Evolutionary conservation across 1,140 invertebrate species (phyloP).

Genomic region (Phymastichus coffea): DNA sequence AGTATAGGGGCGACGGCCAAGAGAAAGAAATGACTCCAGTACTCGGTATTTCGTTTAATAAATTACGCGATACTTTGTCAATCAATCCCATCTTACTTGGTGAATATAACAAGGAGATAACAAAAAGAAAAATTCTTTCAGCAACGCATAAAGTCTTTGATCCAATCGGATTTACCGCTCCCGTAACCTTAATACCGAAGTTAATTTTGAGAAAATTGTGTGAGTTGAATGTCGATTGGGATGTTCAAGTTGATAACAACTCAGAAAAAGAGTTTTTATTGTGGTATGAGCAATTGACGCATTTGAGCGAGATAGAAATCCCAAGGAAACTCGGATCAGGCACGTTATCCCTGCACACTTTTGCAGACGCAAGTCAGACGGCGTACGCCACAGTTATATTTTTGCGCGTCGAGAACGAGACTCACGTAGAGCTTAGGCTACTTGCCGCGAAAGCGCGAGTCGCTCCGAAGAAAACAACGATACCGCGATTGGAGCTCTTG

Average conservation of each 20-base stretch:
- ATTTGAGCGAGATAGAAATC: constrained; percentile 1
- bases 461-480: constrained; percentile 37
- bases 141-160: constrained; percentile 33
- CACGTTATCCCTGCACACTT: constrained; percentile 6
- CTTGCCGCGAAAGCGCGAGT: constrained; percentile 42
- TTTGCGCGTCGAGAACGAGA: too few relatives aligned
- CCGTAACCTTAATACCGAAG: constrained; percentile 27
- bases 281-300: constrained; percentile 6
- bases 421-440: too few relatives aligned
- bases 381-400: constrained; percentile 14
- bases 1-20: constrained; percentile 1
- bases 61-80: background rate
- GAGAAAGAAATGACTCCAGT: background rate
- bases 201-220: constrained; percentile 31
- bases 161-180: constrained; percentile 32
- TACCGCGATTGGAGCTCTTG: constrained; percentile 43
- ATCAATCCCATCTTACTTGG: background rate
- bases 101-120: background rate
- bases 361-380: constrained; percentile 5
- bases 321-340: background rate
- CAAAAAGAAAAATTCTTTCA: constrained; percentile 33
- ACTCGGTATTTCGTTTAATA: constrained; percentile 20
- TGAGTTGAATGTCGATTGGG: constrained; percentile 28
- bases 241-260: constrained; percentile 16
- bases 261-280: background rate